phyloP scores from a whole-genome alignment of 2,888 invertebrate species.

The Imbricaverruca yamaguchii region DNA sequence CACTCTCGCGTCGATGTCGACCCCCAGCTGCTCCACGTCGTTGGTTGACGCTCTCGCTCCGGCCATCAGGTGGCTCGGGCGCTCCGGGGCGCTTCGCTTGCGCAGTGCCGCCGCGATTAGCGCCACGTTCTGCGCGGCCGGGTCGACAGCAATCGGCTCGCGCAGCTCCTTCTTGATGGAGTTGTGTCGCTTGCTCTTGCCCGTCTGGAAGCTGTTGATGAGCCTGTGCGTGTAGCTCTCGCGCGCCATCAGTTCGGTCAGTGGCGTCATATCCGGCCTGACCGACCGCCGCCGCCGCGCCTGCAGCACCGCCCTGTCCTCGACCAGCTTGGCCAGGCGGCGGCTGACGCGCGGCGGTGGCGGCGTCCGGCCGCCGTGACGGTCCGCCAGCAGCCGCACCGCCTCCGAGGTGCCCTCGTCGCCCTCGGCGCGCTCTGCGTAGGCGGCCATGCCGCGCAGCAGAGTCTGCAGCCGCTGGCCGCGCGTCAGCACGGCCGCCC shows the following conservation, averaged over 20 bases:
- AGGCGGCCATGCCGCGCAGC: not conserved
- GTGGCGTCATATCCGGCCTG: not conserved
- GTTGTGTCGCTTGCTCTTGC: not conserved
- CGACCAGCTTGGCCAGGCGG: not conserved
- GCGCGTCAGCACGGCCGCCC: not conserved
- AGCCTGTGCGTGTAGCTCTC: not conserved
- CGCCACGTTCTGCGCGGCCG: not conserved
- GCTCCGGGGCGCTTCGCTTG: not conserved
- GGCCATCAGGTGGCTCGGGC: too few species aligned
- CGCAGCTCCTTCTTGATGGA: constrained; percentile 7
- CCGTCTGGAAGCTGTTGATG: constrained; percentile 7
- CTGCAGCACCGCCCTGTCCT: not conserved
- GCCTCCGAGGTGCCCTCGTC: not conserved
- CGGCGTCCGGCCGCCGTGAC: not conserved
- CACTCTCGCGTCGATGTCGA: not conserved
- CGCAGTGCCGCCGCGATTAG: not conserved
- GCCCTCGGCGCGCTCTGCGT: not conserved
- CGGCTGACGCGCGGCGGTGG: not conserved
- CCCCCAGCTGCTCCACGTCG: not conserved
- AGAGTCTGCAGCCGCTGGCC: not conserved
- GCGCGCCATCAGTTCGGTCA: not conserved
- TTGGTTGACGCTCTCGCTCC: not conserved
- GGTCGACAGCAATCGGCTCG: not conserved
- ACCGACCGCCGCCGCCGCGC: not conserved
- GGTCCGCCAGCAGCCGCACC: not conserved